These are phyloP conservation scores for Phalangium opilio DNA, from an alignment of 2,888 invertebrate species.

Conservation along the genomic window DNA sequence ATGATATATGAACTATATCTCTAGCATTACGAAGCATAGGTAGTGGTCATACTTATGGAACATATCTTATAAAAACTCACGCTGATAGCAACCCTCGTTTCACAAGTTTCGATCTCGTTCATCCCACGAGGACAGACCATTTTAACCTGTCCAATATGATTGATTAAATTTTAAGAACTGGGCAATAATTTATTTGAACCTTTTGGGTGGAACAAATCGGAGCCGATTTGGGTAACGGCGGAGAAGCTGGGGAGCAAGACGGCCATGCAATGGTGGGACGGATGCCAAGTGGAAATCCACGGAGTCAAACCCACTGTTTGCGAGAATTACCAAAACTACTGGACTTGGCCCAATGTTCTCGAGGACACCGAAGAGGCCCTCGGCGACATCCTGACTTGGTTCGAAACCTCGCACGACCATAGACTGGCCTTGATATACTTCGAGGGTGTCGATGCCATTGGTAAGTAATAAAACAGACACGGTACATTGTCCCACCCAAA, in stretches of 20 bases:
- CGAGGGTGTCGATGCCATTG: conserved; percentile 1
- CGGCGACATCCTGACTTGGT: background rate
- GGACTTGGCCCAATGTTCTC: background rate
- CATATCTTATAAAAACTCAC: too few species aligned
- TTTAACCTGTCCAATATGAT: too few species aligned
- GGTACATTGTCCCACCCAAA: too few species aligned
- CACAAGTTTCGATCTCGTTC: too few species aligned
- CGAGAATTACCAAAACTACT: conserved; percentile 9
- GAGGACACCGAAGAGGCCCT: background rate
- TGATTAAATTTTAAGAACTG: too few species aligned
- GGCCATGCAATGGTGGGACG: conserved; percentile 18
- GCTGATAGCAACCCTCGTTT: too few species aligned
- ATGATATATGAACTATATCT: too few species aligned
- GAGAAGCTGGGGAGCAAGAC: conserved; percentile 15
- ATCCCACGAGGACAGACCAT: too few species aligned
- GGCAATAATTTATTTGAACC: too few species aligned
- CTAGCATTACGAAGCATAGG: too few species aligned
- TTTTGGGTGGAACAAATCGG: conserved; percentile 28
- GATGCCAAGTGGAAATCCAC: conserved; percentile 18
- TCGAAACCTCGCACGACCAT: background rate
- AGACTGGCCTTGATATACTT: background rate
- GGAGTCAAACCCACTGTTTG: conserved; percentile 17
- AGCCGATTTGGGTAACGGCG: conserved; percentile 28
- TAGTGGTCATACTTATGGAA: too few species aligned
- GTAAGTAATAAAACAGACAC: background rate